A percentile compares a stretch with the other conserved stretches of the same genome.
phyloP scores from a whole-genome alignment of 2,888 invertebrate genomes.

The Drosophila anomelani region DNA sequence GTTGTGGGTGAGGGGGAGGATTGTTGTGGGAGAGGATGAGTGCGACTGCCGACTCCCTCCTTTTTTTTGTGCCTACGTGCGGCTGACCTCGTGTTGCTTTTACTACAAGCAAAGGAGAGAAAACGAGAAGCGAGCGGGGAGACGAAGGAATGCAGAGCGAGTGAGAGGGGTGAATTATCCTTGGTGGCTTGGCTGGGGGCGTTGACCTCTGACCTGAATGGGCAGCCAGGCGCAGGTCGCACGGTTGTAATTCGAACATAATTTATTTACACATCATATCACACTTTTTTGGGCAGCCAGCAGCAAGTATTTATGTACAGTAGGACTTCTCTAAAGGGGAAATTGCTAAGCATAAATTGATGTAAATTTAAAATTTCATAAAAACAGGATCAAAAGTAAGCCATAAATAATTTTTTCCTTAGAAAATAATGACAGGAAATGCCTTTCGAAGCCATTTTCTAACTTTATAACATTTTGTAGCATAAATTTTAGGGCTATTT shows the following conservation, averaged over 20 bases:
- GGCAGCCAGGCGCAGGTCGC: conserved; percentile 45
- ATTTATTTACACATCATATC: conserved; percentile 67
- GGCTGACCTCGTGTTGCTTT: conserved; percentile 71
- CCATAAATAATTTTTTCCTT: no score
- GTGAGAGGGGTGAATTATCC: conserved; percentile 64
- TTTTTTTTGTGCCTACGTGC: conserved; percentile 68
- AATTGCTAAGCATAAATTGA: neutral
- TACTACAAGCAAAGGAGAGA: conserved; percentile 46
- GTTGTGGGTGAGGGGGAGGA: conserved; percentile 36
- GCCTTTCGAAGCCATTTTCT: neutral
- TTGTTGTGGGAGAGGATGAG: conserved; percentile 16
- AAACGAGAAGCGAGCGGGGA: neutral
- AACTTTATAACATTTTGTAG: neutral
- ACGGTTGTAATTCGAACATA: conserved; percentile 60
- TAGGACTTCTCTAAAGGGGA: neutral
- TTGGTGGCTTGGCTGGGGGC: conserved; percentile 60
- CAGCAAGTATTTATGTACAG: conserved; percentile 40
- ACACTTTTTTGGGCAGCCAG: conserved; percentile 22
- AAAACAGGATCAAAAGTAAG: neutral
- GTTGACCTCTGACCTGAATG: conserved; percentile 76
- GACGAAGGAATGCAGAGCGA: conserved; percentile 8
- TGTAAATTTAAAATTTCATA: neutral
- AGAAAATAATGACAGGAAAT: rapidly evolving
- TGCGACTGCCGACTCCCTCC: conserved; percentile 20
- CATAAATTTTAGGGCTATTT: neutral